phyloP scores from a whole-genome alignment of 2,888 invertebrate species.

The Cotesia congregata region DNA sequence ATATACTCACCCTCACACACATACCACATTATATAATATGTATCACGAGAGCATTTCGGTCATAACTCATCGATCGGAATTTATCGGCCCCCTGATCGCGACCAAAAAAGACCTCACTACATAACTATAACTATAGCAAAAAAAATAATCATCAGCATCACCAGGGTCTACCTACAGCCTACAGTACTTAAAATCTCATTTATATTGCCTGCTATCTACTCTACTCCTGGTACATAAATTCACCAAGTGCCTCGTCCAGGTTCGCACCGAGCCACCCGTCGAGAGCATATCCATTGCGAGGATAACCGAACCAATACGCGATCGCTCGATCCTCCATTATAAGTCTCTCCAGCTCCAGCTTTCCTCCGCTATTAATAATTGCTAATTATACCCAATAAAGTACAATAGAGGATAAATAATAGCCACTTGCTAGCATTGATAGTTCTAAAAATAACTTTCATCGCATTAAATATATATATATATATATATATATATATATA shows the following conservation, averaged over 20 bases:
- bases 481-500: too few relatives aligned
- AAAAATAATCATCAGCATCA: constrained; percentile 10
- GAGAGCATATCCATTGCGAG: constrained; percentile 30
- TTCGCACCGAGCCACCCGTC: constrained; percentile 41
- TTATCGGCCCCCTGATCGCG: constrained; percentile 49
- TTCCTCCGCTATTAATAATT: background rate
- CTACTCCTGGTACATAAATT: constrained; percentile 62
- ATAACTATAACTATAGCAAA: constrained; percentile 20
- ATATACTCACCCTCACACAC: background rate
- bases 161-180: constrained; percentile 42
- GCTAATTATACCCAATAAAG: background rate
- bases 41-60: constrained; percentile 40
- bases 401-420: background rate
- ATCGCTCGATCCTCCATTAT: constrained; percentile 13
- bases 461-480: too few relatives aligned
- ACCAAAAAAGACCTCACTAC: constrained; percentile 44
- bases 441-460: too few relatives aligned
- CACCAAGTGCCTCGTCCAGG: constrained; percentile 49
- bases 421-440: background rate
- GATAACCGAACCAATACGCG: constrained; percentile 37
- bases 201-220: constrained; percentile 63
- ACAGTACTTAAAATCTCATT: constrained; percentile 66
- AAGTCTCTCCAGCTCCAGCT: background rate
- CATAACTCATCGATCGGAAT: constrained; percentile 49
- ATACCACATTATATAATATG: constrained; percentile 27